Evolutionary conservation across 30 jellyfish, hydroid and myxozoan species (phyloP).

Genomic region (Turritopsis dohrnii): DNA sequence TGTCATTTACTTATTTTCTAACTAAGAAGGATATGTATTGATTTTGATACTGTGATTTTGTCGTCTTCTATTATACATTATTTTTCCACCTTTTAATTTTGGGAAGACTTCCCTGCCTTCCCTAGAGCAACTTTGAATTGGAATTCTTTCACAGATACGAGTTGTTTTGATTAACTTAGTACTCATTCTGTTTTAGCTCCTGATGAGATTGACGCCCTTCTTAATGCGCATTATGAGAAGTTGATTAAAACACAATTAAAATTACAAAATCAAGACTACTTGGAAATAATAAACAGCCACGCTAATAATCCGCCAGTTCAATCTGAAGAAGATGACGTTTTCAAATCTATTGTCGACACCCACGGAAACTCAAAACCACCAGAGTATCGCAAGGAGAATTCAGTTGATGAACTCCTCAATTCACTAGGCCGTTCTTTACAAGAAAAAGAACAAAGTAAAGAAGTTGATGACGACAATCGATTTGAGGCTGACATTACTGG

Average conservation of each 20-base stretch:
- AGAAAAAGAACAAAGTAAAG: background rate
- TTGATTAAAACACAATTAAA: background rate
- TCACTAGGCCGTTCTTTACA: background rate
- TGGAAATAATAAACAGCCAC: too few relatives aligned
- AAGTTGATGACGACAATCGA: too few relatives aligned
- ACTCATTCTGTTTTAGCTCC: background rate
- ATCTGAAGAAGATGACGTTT: background rate
- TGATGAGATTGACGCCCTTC: background rate
- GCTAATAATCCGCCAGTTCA: background rate
- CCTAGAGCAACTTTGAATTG: too few relatives aligned
- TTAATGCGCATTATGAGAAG: background rate
- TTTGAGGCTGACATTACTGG: too few relatives aligned
- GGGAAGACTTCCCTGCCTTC: background rate
- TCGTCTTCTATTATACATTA: background rate
- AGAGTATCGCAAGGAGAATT: too few relatives aligned
- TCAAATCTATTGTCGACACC: background rate
- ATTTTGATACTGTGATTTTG: too few relatives aligned
- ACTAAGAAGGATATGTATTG: too few relatives aligned
- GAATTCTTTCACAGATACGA: background rate
- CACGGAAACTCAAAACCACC: background rate
- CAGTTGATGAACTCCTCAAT: background rate
- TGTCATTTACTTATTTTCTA: background rate
- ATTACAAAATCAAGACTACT: background rate
- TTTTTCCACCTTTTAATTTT: background rate
- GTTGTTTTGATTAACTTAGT: background rate